These are phyloP conservation scores for Hypercompe scribonia DNA, from an alignment of 2,888 invertebrate genomes.

Conservation along the genomic window DNA sequence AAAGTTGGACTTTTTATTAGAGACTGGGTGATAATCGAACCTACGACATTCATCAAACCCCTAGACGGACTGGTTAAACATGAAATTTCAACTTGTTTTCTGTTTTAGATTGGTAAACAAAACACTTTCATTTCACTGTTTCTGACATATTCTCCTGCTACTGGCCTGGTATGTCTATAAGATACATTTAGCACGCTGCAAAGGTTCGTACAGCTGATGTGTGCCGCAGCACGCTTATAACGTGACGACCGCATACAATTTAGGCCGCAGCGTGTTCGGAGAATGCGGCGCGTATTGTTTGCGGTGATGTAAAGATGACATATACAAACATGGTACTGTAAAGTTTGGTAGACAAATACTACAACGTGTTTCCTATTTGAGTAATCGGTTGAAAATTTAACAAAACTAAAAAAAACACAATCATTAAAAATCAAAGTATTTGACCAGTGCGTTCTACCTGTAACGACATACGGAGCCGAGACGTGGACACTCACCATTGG, in stretches of 20 bases:
- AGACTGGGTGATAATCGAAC: too few species aligned
- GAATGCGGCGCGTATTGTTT: conserved; percentile 7
- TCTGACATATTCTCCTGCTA: neutral
- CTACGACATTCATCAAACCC: too few species aligned
- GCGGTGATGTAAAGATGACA: conserved; percentile 21
- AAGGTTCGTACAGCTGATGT: conserved; percentile 10
- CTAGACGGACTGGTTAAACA: too few species aligned
- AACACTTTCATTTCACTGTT: neutral
- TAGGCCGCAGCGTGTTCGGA: conserved; percentile 9
- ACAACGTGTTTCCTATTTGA: neutral
- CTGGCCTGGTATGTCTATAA: neutral
- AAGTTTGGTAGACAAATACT: neutral
- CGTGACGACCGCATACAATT: conserved; percentile 12
- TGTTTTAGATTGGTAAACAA: neutral
- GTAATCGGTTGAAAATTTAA: neutral
- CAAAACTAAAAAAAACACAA: neutral
- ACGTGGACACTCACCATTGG: too few species aligned
- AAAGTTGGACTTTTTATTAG: too few species aligned
- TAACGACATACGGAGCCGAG: too few species aligned
- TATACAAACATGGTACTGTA: neutral
- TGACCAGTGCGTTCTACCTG: too few species aligned
- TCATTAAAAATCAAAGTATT: too few species aligned
- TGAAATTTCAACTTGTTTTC: neutral
- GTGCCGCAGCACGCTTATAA: conserved; percentile 6
- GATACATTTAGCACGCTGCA: conserved; percentile 13